Evolutionary conservation across 1,140 invertebrate genomes (phyloP), one percentile per base, ranked within the genome.

Genomic region (Scaptomyza pallida): DNA sequence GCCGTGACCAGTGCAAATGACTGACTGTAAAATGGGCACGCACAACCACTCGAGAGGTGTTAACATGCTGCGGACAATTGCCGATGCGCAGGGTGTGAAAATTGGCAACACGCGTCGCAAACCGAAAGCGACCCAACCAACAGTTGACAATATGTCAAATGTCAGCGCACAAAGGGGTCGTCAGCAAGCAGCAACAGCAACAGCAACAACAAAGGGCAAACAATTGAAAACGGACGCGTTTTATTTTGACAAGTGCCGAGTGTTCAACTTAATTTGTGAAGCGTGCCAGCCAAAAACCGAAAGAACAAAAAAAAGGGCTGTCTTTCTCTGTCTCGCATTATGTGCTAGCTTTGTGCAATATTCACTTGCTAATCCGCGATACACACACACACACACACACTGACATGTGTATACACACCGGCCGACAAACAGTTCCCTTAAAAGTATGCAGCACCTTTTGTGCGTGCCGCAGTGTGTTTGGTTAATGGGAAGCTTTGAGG

Each of bases 241-340:
- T 73, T 90, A 76, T 90, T 90, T 90, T 90, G 89, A 90, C 89
- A 90, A 90, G 83, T 90, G 89, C 65, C 83, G 67, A 85, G 69
- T 75, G 73, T 75, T 74, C 73, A 85, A 85, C 81, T 88, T 85
- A 85, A 85, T 85, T 85, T 85, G 81, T 69, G 77, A 80, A 85
- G 82, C 73, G 81, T 85, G 81, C 73, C 72, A 43, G 43, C 33
- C 81, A 61, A 56, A 63, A 70, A 26, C 2, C n/a, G n/a, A n/a
- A n/a, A n/a, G n/a, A n/a, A n/a, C n/a, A n/a, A 26, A 26, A 30
- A 30, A 30, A 72, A 65, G 70, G 62, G 74, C 63, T 54, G n/a
- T 30, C n/a, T 45, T 23, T 12, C 3, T 26, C 17, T 16, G 33
- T 37, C 60, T 63, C 19, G 47, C 62, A 67, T 70, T 70, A 70